Percentiles rank a stretch among this genome's conserved stretches.
Evolutionary conservation across 2,797 vertebrate genomes (phyloP).

Genomic region (Triplophysa bombifrons): DNA sequence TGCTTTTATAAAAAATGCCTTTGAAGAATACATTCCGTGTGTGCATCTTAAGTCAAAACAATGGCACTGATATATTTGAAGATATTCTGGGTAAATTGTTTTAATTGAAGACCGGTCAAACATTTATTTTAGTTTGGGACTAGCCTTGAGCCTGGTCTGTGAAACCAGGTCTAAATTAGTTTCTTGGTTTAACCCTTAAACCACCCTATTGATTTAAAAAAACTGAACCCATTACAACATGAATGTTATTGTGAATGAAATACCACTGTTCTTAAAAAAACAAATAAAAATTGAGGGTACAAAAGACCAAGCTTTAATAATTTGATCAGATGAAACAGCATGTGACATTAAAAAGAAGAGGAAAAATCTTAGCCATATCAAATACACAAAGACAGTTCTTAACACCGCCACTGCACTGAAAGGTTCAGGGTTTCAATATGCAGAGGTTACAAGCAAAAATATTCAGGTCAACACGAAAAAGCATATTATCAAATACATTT

Average conservation of each 20-base stretch:
- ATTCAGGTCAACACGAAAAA: background rate
- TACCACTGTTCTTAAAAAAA: background rate
- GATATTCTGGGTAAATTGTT: too few species aligned
- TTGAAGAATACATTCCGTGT: too few species aligned
- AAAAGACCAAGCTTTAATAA: slow-evolving; percentile 23
- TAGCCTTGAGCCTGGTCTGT: too few species aligned
- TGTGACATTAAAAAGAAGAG: slow-evolving; percentile 6
- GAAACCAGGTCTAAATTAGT: too few species aligned
- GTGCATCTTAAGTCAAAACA: too few species aligned
- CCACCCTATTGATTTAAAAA: background rate
- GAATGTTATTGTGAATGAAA: background rate
- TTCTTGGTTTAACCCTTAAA: background rate
- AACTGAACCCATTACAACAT: background rate
- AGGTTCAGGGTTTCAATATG: background rate
- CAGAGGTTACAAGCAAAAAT: background rate
- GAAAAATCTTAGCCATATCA: background rate
- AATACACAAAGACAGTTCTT: background rate
- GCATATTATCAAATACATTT: background rate
- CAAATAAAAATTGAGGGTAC: background rate
- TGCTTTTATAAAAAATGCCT: too few species aligned
- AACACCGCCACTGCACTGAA: background rate
- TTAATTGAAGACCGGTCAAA: too few species aligned
- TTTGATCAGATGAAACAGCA: background rate
- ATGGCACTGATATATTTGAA: too few species aligned
- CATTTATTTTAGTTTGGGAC: too few species aligned